phyloP scores from a whole-genome alignment of 2,888 invertebrate genomes.

The Blera fallax region DNA sequence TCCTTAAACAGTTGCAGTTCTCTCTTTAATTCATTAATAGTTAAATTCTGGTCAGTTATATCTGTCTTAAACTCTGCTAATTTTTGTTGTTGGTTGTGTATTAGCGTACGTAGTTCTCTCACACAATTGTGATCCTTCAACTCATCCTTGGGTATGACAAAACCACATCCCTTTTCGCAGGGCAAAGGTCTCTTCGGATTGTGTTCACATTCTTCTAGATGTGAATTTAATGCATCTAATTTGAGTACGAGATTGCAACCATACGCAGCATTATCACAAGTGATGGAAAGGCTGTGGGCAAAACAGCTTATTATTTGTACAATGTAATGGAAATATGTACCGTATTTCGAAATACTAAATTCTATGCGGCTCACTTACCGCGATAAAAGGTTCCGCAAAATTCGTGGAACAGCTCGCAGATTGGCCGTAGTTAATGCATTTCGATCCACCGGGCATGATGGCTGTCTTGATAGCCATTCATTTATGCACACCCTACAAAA shows the following conservation, averaged over 20 bases:
- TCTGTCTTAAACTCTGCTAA: slow-evolving; percentile 93
- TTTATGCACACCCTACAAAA: slow-evolving; percentile 97
- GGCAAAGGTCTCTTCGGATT: slow-evolving; percentile 97
- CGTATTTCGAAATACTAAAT: too few species aligned
- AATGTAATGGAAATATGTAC: neutral
- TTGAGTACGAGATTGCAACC: slow-evolving; percentile 94
- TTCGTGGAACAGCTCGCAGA: slow-evolving; percentile 95
- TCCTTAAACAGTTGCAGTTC: slow-evolving; percentile 95
- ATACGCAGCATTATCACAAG: slow-evolving; percentile 94
- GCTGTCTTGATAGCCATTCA: slow-evolving; percentile 96
- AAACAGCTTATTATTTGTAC: neutral
- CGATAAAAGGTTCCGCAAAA: slow-evolving; percentile 94
- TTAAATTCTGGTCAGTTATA: slow-evolving; percentile 91
- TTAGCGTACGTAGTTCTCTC: slow-evolving; percentile 91
- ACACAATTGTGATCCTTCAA: slow-evolving; percentile 97
- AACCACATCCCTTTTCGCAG: slow-evolving; percentile 96
- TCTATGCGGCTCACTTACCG: slow-evolving; percentile 83
- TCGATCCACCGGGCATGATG: slow-evolving; percentile 96
- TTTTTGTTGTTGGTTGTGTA: slow-evolving; percentile 93
- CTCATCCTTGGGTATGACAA: slow-evolving; percentile 97
- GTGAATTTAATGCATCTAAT: slow-evolving; percentile 91
- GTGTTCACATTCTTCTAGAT: slow-evolving; percentile 95
- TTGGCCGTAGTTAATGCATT: slow-evolving; percentile 94
- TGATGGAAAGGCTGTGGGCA: slow-evolving; percentile 88
- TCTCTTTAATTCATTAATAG: slow-evolving; percentile 93